A percentile compares a stretch with the other conserved stretches of the same genome.
Conservation (phyloP, 2,113 vertebrate genomes). For the Sisor rabdophorus region DNA sequence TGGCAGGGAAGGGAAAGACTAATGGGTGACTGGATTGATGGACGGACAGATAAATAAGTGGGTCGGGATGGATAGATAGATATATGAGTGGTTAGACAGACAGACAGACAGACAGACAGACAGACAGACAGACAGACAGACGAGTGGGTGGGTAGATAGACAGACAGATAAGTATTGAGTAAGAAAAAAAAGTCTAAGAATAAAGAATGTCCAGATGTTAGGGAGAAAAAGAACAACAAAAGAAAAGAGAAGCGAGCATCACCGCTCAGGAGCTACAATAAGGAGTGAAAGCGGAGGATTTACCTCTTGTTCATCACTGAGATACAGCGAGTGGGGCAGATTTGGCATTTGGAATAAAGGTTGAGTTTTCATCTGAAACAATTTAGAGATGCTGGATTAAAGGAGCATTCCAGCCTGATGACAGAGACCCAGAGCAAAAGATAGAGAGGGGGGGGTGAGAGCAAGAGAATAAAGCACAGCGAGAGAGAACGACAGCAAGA, state of each 20-base stretch:
- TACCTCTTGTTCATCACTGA: neutral
- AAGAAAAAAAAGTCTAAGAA: neutral
- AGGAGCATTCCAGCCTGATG: slow-evolving; percentile 19
- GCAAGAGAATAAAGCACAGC: too few species aligned
- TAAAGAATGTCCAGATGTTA: neutral
- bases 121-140: neutral
- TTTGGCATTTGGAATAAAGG: neutral
- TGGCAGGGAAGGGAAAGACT: too few species aligned
- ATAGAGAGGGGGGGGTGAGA: neutral
- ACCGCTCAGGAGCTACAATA: too few species aligned
- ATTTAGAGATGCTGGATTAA: slow-evolving; percentile 29
- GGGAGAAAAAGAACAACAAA: neutral
- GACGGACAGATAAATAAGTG: too few species aligned
- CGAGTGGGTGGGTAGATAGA: neutral
- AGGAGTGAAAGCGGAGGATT: neutral
- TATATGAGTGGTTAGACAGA: too few species aligned
- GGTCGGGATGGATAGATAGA: too few species aligned
- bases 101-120: too few species aligned
- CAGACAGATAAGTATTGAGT: neutral
- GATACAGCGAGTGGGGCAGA: neutral
- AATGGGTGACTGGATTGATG: too few species aligned
- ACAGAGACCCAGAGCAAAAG: neutral
- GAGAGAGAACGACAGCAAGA: neutral
- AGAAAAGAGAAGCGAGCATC: neutral
- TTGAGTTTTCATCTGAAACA: slow-evolving; percentile 9